Conservation (phyloP, 2,113 vertebrate species). For the Plecturocebus donacophilus region DNA sequence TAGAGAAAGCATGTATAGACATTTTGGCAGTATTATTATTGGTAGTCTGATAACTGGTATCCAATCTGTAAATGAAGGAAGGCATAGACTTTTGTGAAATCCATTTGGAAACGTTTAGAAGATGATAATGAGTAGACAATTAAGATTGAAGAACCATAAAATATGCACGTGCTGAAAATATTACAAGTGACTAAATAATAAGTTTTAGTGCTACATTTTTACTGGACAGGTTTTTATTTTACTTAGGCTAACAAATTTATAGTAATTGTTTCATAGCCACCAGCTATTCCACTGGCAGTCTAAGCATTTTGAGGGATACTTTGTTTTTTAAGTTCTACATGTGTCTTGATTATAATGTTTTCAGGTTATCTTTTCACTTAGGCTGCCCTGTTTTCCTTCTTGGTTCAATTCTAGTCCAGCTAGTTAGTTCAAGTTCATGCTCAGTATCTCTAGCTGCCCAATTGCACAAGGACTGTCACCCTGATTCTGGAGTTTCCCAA, state of each 20-base stretch:
- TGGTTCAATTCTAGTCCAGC: accelerated
- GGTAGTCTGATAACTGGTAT: background rate
- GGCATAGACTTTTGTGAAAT: background rate
- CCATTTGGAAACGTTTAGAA: background rate
- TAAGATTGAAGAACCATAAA: background rate
- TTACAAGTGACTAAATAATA: background rate
- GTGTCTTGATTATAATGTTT: background rate
- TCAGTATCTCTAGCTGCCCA: background rate
- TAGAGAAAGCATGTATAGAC: background rate
- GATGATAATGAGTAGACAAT: background rate
- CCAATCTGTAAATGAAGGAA: background rate
- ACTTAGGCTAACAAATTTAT: background rate
- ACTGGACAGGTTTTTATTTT: background rate
- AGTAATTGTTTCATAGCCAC: background rate
- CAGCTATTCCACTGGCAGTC: background rate
- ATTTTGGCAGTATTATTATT: background rate
- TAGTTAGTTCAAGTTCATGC: background rate
- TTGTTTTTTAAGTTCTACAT: background rate
- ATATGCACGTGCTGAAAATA: background rate
- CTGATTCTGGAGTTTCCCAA: background rate
- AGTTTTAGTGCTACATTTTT: background rate
- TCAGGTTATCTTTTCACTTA: background rate
- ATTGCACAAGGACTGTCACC: background rate
- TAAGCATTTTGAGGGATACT: background rate
- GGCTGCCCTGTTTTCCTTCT: background rate